Conservation (phyloP, 2,797 vertebrate species). For the Mallotus villosus region DNA sequence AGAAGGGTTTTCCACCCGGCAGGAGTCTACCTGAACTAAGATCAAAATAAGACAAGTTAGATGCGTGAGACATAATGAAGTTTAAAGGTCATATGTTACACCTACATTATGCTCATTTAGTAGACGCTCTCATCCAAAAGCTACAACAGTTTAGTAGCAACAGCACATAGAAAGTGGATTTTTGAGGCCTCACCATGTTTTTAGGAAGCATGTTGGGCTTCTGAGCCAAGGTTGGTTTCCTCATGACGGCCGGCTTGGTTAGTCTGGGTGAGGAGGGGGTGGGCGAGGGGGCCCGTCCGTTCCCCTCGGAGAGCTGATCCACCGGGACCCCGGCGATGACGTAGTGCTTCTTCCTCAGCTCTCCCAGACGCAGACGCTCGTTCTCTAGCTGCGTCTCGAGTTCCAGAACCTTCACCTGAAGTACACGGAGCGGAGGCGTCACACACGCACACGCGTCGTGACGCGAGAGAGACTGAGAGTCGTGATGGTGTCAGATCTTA, state of each 20-base stretch:
- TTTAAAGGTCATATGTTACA: neutral
- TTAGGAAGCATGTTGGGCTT: conserved; percentile 80
- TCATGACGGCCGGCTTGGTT: conserved; percentile 71
- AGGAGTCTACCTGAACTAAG: conserved; percentile 69
- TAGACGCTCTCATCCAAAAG: too few relatives aligned
- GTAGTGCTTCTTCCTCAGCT: conserved; percentile 93
- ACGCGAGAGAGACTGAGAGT: too few relatives aligned
- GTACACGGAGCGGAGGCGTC: neutral
- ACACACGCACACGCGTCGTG: neutral
- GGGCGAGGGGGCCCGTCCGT: conserved; percentile 53
- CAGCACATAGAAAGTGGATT: neutral
- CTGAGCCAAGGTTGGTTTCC: conserved; percentile 86
- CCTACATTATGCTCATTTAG: neutral
- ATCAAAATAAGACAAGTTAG: conserved; percentile 20
- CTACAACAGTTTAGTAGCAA: neutral
- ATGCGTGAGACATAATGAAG: neutral
- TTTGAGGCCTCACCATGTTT: conserved; percentile 59
- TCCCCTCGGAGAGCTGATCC: conserved; percentile 57
- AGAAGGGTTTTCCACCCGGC: conserved; percentile 31
- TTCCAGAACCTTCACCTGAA: conserved; percentile 93
- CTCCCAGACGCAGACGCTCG: conserved; percentile 87
- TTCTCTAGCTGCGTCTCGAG: conserved; percentile 86
- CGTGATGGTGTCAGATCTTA: conserved; percentile 39
- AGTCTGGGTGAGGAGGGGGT: conserved; percentile 67
- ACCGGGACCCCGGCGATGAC: conserved; percentile 75